phyloP scores from a whole-genome alignment of 1,140 invertebrate genomes.

The Carcinoscorpius rotundicauda region DNA sequence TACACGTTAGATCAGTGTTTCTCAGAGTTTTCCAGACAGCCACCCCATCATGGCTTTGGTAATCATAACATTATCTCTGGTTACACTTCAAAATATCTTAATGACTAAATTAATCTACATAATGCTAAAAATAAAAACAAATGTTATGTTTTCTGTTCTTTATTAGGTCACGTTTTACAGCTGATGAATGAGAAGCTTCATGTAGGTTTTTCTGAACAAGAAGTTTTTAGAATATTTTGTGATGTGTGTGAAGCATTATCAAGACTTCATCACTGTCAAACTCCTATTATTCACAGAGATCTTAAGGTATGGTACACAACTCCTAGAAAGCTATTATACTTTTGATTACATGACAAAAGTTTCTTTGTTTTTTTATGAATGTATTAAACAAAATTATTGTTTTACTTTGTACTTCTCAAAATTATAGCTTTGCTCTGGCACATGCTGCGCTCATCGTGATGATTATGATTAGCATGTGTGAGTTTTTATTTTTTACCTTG shows the following conservation, averaged over 20 bases:
- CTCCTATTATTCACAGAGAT: slow-evolving; percentile 92
- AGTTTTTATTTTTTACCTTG: too few relatives aligned
- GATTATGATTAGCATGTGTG: too few relatives aligned
- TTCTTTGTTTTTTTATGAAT: too few relatives aligned
- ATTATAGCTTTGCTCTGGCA: too few relatives aligned
- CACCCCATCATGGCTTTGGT: neutral
- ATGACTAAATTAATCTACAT: too few relatives aligned
- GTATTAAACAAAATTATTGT: too few relatives aligned
- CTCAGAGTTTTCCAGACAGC: slow-evolving; percentile 1
- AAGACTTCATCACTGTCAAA: slow-evolving; percentile 83
- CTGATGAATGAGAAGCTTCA: slow-evolving; percentile 73
- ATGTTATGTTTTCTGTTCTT: neutral
- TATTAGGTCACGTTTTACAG: slow-evolving; percentile 55
- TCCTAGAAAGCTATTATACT: slow-evolving; percentile 2
- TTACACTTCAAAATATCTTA: neutral
- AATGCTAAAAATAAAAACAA: too few relatives aligned
- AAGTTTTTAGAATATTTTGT: slow-evolving; percentile 86
- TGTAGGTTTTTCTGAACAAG: slow-evolving; percentile 58
- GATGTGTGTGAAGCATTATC: slow-evolving; percentile 89
- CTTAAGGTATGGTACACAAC: slow-evolving; percentile 53
- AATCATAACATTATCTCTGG: slow-evolving; percentile 3
- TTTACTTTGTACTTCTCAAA: too few relatives aligned
- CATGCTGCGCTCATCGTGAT: too few relatives aligned
- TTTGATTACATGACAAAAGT: neutral
- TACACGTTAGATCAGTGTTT: neutral